Evolutionary conservation across 2,113 vertebrate species (phyloP), one percentile per base, ranked within the genome.

Genomic region (Ovibos moschatus): DNA sequence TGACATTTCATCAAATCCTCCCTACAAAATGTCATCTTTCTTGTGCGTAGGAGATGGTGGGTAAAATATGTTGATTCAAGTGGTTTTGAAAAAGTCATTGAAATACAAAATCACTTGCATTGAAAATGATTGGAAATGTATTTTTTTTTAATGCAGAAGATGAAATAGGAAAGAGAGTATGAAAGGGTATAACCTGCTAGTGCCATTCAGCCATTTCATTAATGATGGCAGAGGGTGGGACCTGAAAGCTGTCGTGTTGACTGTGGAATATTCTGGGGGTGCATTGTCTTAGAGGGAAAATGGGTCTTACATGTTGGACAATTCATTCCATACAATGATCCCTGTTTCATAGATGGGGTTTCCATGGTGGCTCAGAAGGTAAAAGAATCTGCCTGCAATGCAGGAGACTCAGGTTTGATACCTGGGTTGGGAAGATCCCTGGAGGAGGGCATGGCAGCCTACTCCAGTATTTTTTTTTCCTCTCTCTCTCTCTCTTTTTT

Each of bases 171-270:
- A 36, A 17, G 74, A 76, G 30, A 33, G 28, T 1, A 4, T 13
- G 33, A 11, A 30, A 8, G 4, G 11, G 0, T 45, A 0, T 5
- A 14, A 3, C 30, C 8, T 6, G 36, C 12, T 51, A 1, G 12
- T 53, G 5, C 25, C 6, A 1, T 14, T 33, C 10, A 1, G 9
- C 13, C 13, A 15, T 7, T 51, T 71, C 10, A 0, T 6, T 30
- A 10, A 7, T 5, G 6, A 7, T 19, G 86, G 27, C 40, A 9
- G 19, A 1, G 16, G n/a, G 28, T 6, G 30, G 10, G 28, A 76
- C 17, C 6, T 8, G 5, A 4, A 28, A 21, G 40, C 71, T 16
- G 15, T 4, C 0, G 8, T 5, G 6, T 21, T 11, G 6, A 27
- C 8, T 8, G 50, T 51, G 25, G 57, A 6, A 6, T 1, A 17